Conservation (phyloP, 2,797 vertebrate genomes). For the Phyllotis vaccarum region DNA sequence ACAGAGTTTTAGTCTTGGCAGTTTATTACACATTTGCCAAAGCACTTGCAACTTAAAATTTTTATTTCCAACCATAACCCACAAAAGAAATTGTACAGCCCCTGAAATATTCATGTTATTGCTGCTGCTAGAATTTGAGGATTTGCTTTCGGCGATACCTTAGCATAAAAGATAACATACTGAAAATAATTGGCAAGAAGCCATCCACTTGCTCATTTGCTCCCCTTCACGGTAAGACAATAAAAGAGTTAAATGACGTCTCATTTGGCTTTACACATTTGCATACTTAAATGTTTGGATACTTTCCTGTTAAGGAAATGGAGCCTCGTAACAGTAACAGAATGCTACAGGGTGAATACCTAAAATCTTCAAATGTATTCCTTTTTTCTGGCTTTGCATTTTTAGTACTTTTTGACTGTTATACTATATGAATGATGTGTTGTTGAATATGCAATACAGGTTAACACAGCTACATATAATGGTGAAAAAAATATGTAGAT, state of each 20-base stretch:
- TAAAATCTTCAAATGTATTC: slow-evolving; percentile 41
- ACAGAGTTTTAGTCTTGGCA: slow-evolving; percentile 2
- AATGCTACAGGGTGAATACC: slow-evolving; percentile 25
- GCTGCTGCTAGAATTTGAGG: slow-evolving; percentile 76
- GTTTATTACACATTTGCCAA: slow-evolving; percentile 60
- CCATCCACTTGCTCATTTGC: slow-evolving; percentile 79
- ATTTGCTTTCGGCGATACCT: slow-evolving; percentile 79
- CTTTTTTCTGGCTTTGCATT: slow-evolving; percentile 32
- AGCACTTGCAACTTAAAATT: slow-evolving; percentile 67
- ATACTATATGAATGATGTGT: slow-evolving; percentile 37
- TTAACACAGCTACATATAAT: neutral
- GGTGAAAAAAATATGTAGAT: neutral
- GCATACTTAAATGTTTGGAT: slow-evolving; percentile 81
- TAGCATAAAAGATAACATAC: slow-evolving; percentile 78
- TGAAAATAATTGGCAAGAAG: slow-evolving; percentile 82
- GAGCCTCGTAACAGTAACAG: slow-evolving; percentile 65
- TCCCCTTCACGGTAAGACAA: slow-evolving; percentile 84
- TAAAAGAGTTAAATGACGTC: slow-evolving; percentile 82
- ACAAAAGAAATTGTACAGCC: slow-evolving; percentile 65
- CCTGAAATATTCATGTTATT: slow-evolving; percentile 77
- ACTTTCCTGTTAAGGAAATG: slow-evolving; percentile 66
- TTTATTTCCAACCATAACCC: slow-evolving; percentile 73
- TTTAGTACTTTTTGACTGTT: slow-evolving; percentile 15
- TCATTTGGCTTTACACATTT: slow-evolving; percentile 80
- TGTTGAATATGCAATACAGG: slow-evolving; percentile 63